A percentile compares a stretch with the other conserved stretches of the same genome.
These are phyloP conservation scores for Hylia prasina DNA, from an alignment of 2,113 vertebrate genomes.

Conservation along the genomic window DNA sequence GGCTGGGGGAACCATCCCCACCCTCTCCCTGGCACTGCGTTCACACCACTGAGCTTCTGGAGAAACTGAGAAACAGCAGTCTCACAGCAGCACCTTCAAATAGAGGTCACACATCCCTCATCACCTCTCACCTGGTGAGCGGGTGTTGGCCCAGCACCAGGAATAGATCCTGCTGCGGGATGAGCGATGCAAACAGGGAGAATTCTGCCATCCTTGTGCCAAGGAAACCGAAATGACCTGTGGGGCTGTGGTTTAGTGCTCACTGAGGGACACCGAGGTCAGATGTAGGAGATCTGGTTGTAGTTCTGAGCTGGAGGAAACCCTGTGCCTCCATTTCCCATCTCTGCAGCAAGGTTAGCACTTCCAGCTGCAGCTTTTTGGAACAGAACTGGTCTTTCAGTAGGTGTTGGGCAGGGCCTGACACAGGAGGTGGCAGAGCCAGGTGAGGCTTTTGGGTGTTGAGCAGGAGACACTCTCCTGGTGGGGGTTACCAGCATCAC, in stretches of 20 bases:
- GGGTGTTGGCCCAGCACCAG: background rate
- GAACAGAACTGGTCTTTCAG: background rate
- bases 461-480: background rate
- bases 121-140: background rate
- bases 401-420: background rate
- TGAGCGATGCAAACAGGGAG: rapidly evolving
- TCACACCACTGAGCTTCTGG: background rate
- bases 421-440: background rate
- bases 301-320: background rate
- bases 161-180: background rate
- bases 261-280: background rate
- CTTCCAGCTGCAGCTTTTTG: background rate
- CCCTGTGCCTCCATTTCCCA: background rate
- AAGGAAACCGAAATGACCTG: rapidly evolving
- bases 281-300: background rate
- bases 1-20: background rate
- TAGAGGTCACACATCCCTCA: background rate
- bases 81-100: background rate
- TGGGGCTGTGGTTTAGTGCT: background rate
- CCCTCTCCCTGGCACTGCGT: background rate
- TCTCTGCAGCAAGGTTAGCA: background rate
- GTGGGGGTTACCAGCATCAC: background rate
- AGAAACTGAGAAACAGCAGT: background rate
- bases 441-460: background rate
- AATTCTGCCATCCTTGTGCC: background rate